These are phyloP conservation scores for Heliangelus exortis DNA, from an alignment of 2,797 vertebrate species.

Conservation along the genomic window DNA sequence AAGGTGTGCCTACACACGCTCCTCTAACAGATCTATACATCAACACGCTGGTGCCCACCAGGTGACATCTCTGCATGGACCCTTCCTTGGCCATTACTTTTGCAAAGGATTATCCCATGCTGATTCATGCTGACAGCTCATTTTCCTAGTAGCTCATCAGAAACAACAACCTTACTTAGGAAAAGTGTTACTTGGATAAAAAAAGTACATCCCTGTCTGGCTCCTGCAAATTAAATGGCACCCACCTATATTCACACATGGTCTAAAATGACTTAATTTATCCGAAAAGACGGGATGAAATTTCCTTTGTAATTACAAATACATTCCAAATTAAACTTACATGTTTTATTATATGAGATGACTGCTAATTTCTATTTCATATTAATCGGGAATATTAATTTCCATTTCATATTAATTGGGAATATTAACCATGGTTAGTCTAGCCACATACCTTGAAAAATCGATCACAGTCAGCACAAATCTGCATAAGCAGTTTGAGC, in stretches of 20 bases:
- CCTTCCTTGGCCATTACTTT: background rate
- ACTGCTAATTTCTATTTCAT: constrained; percentile 21
- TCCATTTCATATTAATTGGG: background rate
- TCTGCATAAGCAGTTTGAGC: constrained; percentile 44
- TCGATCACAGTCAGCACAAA: constrained; percentile 15
- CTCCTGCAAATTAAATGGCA: background rate
- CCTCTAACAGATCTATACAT: background rate
- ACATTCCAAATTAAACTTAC: background rate
- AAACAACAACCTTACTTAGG: background rate
- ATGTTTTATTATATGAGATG: background rate
- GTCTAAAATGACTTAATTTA: background rate
- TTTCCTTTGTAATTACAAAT: background rate
- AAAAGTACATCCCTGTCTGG: background rate
- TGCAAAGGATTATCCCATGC: background rate
- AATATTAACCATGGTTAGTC: constrained; percentile 15
- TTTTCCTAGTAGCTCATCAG: background rate
- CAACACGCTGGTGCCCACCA: background rate
- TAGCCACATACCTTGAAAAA: constrained; percentile 51
- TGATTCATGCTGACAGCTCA: constrained; percentile 10
- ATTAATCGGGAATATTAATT: constrained; percentile 19
- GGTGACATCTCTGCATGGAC: constrained; percentile 10
- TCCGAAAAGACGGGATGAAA: background rate
- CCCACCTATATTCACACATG: background rate
- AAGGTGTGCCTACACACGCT: accelerated
- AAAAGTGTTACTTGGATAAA: background rate